These are phyloP conservation scores for Lipotes vexillifer DNA, from an alignment of 2,113 vertebrate species.

Conservation along the genomic window DNA sequence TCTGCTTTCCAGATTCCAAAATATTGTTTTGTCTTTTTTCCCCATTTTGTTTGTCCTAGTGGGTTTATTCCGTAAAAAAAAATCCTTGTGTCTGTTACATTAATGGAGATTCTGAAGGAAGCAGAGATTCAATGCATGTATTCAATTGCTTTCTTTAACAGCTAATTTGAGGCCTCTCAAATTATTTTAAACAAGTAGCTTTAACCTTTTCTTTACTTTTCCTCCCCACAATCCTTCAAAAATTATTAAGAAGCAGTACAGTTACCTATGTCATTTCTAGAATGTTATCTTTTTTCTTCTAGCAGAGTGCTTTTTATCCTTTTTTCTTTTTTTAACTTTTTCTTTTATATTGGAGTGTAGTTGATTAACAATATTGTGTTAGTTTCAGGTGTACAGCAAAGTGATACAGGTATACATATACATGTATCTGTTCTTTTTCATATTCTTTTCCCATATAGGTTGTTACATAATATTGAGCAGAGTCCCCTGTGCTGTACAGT, in stretches of 20 bases:
- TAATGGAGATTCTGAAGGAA: neutral
- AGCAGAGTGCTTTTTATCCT: neutral
- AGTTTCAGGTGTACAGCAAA: neutral
- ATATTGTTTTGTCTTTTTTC: neutral
- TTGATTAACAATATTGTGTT: neutral
- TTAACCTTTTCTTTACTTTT: neutral
- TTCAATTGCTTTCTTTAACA: neutral
- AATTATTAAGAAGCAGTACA: neutral
- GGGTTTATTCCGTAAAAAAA: neutral
- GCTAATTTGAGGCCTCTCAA: neutral
- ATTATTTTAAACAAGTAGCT: neutral
- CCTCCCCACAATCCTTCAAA: neutral
- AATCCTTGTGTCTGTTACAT: neutral
- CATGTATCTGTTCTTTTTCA: neutral
- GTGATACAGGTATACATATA: neutral
- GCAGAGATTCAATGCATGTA: neutral
- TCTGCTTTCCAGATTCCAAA: constrained; percentile 34
- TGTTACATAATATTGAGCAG: neutral
- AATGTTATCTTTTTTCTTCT: neutral
- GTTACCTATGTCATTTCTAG: neutral
- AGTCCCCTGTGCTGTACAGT: neutral
- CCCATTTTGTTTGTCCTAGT: neutral
- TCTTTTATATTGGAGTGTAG: neutral
- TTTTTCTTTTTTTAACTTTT: neutral
- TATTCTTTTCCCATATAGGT: neutral